Evolutionary conservation across 2,113 vertebrate genomes (phyloP).

Genomic region (Anas platyrhynchos): DNA sequence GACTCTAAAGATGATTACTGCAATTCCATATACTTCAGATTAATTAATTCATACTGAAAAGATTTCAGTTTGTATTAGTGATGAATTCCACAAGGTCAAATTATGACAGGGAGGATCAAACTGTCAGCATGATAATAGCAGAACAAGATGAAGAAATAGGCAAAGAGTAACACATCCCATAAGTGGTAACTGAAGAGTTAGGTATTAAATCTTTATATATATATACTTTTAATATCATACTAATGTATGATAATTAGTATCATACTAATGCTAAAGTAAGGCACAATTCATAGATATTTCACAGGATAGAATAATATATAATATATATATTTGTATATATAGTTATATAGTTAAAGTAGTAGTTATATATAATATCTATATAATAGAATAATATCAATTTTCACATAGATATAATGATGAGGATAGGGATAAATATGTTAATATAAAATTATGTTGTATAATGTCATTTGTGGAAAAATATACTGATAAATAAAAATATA

Average conservation of each 20-base stretch:
- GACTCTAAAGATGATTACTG: not conserved
- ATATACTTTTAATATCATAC: not conserved
- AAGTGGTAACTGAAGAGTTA: not conserved
- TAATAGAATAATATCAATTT: too few relatives aligned
- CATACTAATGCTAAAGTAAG: not conserved
- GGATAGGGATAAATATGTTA: not conserved
- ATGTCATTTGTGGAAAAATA: not conserved
- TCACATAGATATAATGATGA: not conserved
- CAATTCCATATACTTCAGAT: not conserved
- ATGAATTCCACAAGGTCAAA: not conserved
- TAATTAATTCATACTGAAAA: not conserved
- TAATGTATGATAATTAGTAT: not conserved
- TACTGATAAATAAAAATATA: not conserved
- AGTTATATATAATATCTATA: too few relatives aligned
- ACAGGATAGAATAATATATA: not conserved
- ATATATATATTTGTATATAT: too few relatives aligned
- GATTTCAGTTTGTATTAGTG: not conserved
- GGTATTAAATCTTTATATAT: not conserved
- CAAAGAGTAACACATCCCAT: not conserved
- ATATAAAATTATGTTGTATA: not conserved
- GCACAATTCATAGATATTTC: not conserved
- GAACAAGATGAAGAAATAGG: not conserved
- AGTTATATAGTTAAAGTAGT: too few relatives aligned
- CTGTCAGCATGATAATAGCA: not conserved
- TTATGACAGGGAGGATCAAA: not conserved